Base-by-base conservation (phyloP, 2,113 vertebrate genomes). In the Uria aalge region DNA sequence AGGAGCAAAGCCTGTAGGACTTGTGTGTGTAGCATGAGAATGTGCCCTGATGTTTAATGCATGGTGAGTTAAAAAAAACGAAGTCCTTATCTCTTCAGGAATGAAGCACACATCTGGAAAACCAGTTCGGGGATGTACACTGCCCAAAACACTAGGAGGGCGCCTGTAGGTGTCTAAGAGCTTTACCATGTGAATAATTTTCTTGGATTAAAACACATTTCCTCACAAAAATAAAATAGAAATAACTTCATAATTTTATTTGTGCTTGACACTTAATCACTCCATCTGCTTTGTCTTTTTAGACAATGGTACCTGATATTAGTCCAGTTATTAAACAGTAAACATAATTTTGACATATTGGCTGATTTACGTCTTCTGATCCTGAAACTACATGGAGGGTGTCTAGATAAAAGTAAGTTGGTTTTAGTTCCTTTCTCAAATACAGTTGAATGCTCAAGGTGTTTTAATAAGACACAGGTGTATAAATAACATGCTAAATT, bases 131-230 rank as follows among this genome's bases (percentile, higher is more conserved):
- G 38, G 43, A 68, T 40, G 16, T 32, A 11, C 27, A 15, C 9
- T 82, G 27, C 43, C 53, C 79, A 82, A 92, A 90, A 15, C 34
- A 41, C 34, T 15, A 38, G 11, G 3, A 84, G 20, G 15, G 3
- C 21, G n/a, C 53, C 27, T 67, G 40, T 57, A 59, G 23, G 8
- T 36, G 69, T 64, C 40, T 52, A 30, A 85, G 19, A 30, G 4
- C 5, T 55, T 75, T 32, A 62, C 4, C 0, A 1, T 29, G 2
- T 8, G 1, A 77, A 4, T 52, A 43, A 21, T 15, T 83, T 63
- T 81, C 20, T 90, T 81, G 1, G 2, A 4, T 79, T 81, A 69
- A 92, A 52, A 72, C 3, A 79, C 1, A 66, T 47, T 64, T 82
- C 3, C 19, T 66, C 20, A 74, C 12, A 50, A 23, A 84, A 74